phyloP scores from a whole-genome alignment of 2,888 invertebrate species.

The Marasmarcha lunaedactyla region DNA sequence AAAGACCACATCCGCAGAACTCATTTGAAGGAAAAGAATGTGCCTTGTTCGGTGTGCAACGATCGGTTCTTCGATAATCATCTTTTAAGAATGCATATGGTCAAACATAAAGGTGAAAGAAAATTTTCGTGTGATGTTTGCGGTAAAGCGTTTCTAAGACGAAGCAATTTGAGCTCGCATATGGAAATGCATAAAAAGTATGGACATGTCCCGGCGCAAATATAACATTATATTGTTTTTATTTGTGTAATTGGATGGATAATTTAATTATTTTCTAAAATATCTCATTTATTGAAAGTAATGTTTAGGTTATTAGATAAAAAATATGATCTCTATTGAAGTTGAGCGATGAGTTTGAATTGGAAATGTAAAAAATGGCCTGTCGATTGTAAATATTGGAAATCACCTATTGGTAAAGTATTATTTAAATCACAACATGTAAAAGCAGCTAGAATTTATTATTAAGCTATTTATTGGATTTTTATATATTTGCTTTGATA shows the following conservation, averaged over 20 bases:
- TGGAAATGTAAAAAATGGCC: too few species aligned
- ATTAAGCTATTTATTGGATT: too few species aligned
- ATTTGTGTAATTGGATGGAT: constrained; percentile 2
- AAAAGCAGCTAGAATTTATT: too few species aligned
- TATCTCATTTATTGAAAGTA: too few species aligned
- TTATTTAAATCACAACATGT: too few species aligned
- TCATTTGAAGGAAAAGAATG: constrained; percentile 56
- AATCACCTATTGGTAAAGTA: too few species aligned
- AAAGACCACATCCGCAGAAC: constrained; percentile 51
- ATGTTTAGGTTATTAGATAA: too few species aligned
- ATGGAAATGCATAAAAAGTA: constrained; percentile 61
- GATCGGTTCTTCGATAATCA: constrained; percentile 56
- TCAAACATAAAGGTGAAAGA: constrained; percentile 64
- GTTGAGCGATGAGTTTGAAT: too few species aligned
- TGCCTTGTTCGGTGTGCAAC: constrained; percentile 46
- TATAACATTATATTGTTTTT: constrained; percentile 2
- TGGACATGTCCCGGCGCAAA: constrained; percentile 27
- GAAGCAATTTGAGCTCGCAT: constrained; percentile 71
- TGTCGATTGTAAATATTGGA: too few species aligned
- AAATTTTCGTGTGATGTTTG: constrained; percentile 69
- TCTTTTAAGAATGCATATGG: constrained; percentile 54
- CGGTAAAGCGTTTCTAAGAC: constrained; percentile 66
- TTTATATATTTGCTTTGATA: too few species aligned
- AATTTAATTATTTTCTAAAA: too few species aligned
- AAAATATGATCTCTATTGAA: too few species aligned